Base-by-base conservation (phyloP, 1,140 invertebrate species). In the Drosophila arizonae region DNA sequence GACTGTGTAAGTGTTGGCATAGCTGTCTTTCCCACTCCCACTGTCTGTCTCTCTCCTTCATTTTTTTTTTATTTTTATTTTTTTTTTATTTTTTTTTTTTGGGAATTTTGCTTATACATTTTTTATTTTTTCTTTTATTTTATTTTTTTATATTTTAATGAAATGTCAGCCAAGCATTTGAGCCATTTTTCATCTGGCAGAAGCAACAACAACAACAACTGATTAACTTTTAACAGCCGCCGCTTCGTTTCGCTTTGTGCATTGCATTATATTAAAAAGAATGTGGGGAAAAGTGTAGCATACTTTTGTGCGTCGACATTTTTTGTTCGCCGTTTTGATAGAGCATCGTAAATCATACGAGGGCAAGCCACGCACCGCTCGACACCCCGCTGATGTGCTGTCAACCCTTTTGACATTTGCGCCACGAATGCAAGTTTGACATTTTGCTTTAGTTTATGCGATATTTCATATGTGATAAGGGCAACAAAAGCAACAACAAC, bases 391-490 rank as follows among this genome's bases (percentile, higher is more conserved):
- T 62, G 63, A 65, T 67, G 69, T 26, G 64, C 57, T 69, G 71
- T 62, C 63, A 86, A 85, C 81, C 81, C 81, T 84, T 82, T 75
- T 77, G 71, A 77, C 71, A 74, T 77, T 77, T 77, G 48, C 66
- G 71, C 75, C 66, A 64, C 60, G 48, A 62, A 73, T 69, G 79
- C 80, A 79, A 80, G 70, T 77, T 79, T 87, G 84, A 88, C 82
- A 87, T 88, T 87, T 86, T 86, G 81, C 81, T 61, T 85, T 85
- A 87, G 82, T 88, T 88, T 87, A 87, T 79, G 82, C 72, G 82
- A 87, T 87, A 87, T 87, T 87, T 82, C 82, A 81, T 79, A 79
- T 82, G 67, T 82, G 82, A 87, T 87, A 88, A 82, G 79, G 77
- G 30, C 39, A 62, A 39, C 57, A 64, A 61, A 55, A 66, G 8